Percentiles rank a stretch among this genome's conserved stretches.
These are phyloP conservation scores for Caenorhabditis inopinata DNA, from an alignment of 1,140 invertebrate genomes.

Conservation along the genomic window DNA sequence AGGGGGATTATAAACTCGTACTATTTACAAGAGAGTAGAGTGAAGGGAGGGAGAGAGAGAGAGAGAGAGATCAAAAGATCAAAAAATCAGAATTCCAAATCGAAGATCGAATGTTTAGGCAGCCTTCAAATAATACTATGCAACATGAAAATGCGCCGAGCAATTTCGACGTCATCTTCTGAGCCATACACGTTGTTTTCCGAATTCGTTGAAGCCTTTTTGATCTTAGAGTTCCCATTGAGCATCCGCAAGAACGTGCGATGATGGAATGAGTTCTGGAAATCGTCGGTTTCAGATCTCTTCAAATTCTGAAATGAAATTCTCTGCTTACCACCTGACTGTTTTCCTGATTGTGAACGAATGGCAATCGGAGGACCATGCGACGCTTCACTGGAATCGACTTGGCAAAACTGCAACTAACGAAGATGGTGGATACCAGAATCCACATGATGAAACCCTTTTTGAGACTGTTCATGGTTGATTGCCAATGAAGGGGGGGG, in stretches of 20 bases:
- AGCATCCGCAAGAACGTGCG: constrained; percentile 1
- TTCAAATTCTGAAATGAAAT: neutral
- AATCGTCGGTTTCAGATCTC: neutral
- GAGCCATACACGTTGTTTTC: neutral
- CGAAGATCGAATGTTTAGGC: too few relatives aligned
- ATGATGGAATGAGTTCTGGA: neutral
- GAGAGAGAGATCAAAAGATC: neutral
- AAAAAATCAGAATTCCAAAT: too few relatives aligned
- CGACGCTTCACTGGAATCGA: constrained; percentile 1
- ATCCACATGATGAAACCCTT: constrained; percentile 25
- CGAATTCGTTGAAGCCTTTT: neutral
- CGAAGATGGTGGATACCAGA: neutral
- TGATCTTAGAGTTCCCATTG: constrained; percentile 10
- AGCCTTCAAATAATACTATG: neutral
- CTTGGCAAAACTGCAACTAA: neutral
- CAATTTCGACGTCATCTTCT: neutral
- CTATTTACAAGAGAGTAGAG: neutral
- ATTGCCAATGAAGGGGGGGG: neutral
- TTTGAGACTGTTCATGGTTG: constrained; percentile 14
- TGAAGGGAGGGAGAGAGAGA: neutral
- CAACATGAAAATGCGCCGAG: neutral
- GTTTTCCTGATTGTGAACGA: constrained; percentile 9
- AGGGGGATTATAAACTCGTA: neutral
- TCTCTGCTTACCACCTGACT: neutral
- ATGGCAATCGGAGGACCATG: neutral